Base-by-base conservation (phyloP, 2,113 vertebrate species). In the Grammomys dolichurus region DNA sequence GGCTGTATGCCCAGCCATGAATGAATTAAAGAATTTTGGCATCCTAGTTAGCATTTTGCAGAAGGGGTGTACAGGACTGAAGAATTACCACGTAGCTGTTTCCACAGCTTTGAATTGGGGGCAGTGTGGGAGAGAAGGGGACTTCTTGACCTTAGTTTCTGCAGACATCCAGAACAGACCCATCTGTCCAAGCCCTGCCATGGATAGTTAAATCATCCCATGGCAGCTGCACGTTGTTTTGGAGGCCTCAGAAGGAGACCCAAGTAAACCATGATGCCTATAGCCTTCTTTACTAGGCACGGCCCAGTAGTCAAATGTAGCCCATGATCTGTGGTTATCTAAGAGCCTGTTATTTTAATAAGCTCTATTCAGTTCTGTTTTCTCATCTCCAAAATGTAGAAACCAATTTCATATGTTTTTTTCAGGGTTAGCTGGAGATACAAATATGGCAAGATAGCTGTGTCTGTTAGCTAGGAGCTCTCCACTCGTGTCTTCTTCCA, bases 381-480 rank as follows among this genome's bases (percentile, higher is more conserved):
- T 19, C 43, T 67, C 36, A 40, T n/a, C 72, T 46, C 20, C 26
- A 82, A 77, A 87, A 69, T 82, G 40, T n/a, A 94, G 36, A 14
- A 78, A 78, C 82, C 13, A 12, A 65, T 24, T 33, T 5, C 22
- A 20, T 0, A 2, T 2, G 70, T 24, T 81, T 67, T 43, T 43
- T 33, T 3, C 36, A 46, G 89, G 51, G 75, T 11, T 60, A 78
- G 48, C 43, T 88, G 33, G 17, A 48, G 65, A n/a, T 31, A 40
- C 1, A 31, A 82, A 63, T 1, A 1, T 20, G 2, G 77, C 7
- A 28, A 48, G 28, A 69, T 19, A n/a, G 63, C 56, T 8, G 33
- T 19, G 7, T n/a, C 48, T 67, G 36, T 40, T 14, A 33, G 20
- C 43, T 1, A 0, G 72, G 7, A 72, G 7, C 3, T 7, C 67